Conservation (phyloP, 1,140 invertebrate species). For the Samia ricini region DNA sequence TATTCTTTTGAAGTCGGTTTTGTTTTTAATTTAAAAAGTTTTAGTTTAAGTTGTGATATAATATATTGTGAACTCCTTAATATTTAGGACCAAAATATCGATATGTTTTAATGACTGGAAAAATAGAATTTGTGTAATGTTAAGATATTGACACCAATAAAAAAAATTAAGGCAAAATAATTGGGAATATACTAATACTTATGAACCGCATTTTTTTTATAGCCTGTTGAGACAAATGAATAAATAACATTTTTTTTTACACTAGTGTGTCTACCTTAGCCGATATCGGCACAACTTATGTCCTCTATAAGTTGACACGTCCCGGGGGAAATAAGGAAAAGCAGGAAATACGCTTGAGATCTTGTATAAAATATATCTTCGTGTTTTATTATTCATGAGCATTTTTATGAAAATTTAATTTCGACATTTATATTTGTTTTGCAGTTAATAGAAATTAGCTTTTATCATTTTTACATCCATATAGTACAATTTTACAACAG, state of each 20-base stretch:
- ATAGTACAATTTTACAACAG: constrained; percentile 11
- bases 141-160: too few species aligned
- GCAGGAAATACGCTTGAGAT: constrained; percentile 58
- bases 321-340: constrained; percentile 69
- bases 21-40: too few species aligned
- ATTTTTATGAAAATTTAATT: constrained; percentile 33
- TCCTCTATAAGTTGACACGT: constrained; percentile 63
- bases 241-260: constrained; percentile 17
- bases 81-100: too few species aligned
- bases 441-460: constrained; percentile 12
- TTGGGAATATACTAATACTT: background rate
- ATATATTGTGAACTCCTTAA: too few species aligned
- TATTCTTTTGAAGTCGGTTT: too few species aligned
- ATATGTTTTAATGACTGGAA: too few species aligned
- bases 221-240: constrained; percentile 5
- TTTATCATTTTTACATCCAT: constrained; percentile 1
- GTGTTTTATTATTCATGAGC: constrained; percentile 50
- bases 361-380: constrained; percentile 63
- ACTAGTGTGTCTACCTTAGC: constrained; percentile 25
- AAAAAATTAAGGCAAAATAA: background rate
- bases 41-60: too few species aligned
- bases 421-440: constrained; percentile 24
- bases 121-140: too few species aligned
- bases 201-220: background rate
- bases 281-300: constrained; percentile 62